These are phyloP conservation scores for Nomada goodeniana DNA, from an alignment of 2,888 invertebrate genomes.

Conservation along the genomic window DNA sequence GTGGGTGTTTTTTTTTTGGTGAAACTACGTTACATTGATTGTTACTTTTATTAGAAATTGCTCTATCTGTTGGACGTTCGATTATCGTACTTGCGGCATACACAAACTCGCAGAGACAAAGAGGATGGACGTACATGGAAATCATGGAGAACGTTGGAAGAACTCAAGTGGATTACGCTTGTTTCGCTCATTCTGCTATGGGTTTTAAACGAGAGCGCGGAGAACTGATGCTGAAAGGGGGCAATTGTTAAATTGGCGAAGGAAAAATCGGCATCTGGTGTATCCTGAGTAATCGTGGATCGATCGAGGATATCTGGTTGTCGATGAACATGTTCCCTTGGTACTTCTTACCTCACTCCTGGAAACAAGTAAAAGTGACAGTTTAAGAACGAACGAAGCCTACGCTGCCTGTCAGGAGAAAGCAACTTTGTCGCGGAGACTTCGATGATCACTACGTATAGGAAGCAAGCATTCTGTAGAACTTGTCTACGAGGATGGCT, in stretches of 20 bases:
- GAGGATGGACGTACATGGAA: neutral
- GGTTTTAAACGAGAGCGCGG: neutral
- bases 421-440: conserved; percentile 46
- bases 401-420: neutral
- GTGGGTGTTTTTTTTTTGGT: neutral
- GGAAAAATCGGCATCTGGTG: conserved; percentile 6
- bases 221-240: neutral
- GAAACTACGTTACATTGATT: conserved; percentile 5
- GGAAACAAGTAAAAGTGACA: conserved; percentile 48
- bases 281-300: conserved; percentile 32
- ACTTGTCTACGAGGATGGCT: neutral
- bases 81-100: conserved; percentile 2
- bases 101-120: neutral
- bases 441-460: conserved; percentile 59
- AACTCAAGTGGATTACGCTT: conserved; percentile 8
- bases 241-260: conserved; percentile 1
- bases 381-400: neutral
- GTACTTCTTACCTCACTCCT: conserved; percentile 70
- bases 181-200: conserved; percentile 28
- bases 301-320: conserved; percentile 39
- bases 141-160: conserved; percentile 2
- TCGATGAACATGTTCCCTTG: conserved; percentile 47
- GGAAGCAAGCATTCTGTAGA: conserved; percentile 12
- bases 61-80: neutral
- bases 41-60: conserved; percentile 26